Percentiles rank a stretch among this genome's conserved stretches.
Conservation (phyloP, 64 coral and sea anemone genomes). For the Cladopsammia gracilis region DNA sequence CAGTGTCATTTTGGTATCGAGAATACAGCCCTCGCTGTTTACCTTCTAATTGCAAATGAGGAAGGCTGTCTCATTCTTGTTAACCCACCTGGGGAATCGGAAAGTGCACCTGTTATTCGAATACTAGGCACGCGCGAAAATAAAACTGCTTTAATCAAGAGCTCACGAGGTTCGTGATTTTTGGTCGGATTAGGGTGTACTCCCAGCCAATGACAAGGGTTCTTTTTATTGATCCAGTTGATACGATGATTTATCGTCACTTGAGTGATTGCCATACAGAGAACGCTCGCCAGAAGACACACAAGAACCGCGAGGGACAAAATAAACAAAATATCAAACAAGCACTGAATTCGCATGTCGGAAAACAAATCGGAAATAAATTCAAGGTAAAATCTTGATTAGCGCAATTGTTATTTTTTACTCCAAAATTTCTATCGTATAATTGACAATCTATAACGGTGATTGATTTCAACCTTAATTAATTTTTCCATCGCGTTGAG, state of each 20-base stretch:
- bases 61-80: not conserved
- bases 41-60: not conserved
- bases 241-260: slow-evolving; percentile 1
- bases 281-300: slow-evolving; percentile 21
- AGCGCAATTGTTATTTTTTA: not conserved
- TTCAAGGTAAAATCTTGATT: not conserved
- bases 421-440: not conserved
- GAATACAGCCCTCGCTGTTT: slow-evolving; percentile 24
- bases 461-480: not conserved
- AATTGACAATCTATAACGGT: not conserved
- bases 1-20: slow-evolving; percentile 3
- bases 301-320: slow-evolving; percentile 1
- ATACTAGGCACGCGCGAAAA: not conserved
- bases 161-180: not conserved
- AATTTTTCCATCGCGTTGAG: not conserved
- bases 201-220: not conserved
- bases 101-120: slow-evolving; percentile 21
- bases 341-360: not conserved
- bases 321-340: slow-evolving; percentile 29
- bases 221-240: slow-evolving; percentile 19
- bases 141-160: not conserved
- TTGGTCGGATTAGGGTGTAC: not conserved
- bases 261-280: not conserved
- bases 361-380: not conserved
- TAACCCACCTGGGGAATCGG: not conserved